Evolutionary conservation across 2,113 vertebrate genomes (phyloP).

Genomic region (Rostratula benghalensis): DNA sequence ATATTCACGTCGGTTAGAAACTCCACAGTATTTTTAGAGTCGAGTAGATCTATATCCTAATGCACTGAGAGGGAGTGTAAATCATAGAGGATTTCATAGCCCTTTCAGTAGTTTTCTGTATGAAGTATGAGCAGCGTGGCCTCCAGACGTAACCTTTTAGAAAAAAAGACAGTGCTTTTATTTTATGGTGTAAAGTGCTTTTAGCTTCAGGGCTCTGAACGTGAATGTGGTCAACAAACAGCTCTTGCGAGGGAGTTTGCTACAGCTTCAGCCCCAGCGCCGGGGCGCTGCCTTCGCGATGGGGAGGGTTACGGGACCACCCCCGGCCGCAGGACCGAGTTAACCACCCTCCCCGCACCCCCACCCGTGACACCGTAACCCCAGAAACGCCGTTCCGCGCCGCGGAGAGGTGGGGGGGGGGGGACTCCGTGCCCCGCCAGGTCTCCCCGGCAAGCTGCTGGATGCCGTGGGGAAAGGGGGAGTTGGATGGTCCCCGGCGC

Average conservation of each 20-base stretch:
- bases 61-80: conserved; percentile 80
- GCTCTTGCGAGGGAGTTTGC: conserved; percentile 67
- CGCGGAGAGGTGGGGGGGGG: no score
- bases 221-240: conserved; percentile 85
- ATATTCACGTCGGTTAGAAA: conserved; percentile 79
- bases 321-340: not conserved
- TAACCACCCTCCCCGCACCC: no score
- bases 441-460: not conserved
- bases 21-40: conserved; percentile 77
- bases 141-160: conserved; percentile 86
- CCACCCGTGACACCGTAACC: not conserved
- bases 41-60: conserved; percentile 81
- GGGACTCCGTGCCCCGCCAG: not conserved
- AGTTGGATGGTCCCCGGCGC: not conserved
- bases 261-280: conserved; percentile 33
- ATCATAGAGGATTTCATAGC: conserved; percentile 84
- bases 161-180: conserved; percentile 85
- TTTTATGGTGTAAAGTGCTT: conserved; percentile 87
- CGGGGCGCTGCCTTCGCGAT: not conserved
- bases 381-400: not conserved
- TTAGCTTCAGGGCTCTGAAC: conserved; percentile 83
- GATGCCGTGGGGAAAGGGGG: no score
- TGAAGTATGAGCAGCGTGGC: conserved; percentile 84
- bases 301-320: conserved; percentile 45
- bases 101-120: conserved; percentile 85